Evolutionary conservation across 1,140 invertebrate genomes (phyloP), one percentile per base, ranked within the genome.

Genomic region (Meloidogyne floridensis): DNA sequence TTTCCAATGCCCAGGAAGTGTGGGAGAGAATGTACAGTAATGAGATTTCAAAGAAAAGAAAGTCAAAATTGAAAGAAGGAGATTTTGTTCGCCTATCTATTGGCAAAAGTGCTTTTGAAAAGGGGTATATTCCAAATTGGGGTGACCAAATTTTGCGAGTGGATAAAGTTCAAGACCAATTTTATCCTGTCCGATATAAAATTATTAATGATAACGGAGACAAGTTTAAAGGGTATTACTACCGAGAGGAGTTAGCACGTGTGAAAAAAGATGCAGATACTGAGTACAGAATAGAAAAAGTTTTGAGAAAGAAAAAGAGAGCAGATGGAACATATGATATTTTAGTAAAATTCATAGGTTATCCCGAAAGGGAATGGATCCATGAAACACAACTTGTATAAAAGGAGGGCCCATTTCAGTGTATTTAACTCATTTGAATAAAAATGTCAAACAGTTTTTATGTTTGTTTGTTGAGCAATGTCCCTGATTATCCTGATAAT

Each of bases 101-200:
- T 53, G 54, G 20, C 1, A 74, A 79, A 56, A 13, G 56, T 71
- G 54, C 53, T 54, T 83, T 83, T 74, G 54, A 15, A n/a, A 71
- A 69, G 54, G 82, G 79, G 6, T 81, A 69, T 71, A 6, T 56
- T 15, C 75, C 75, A 13, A 83, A 56, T 8, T 84, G 77, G n/a
- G 18, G 80, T 32, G 86, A 84, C 43, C 47, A 75, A 82, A 78
- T 85, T n/a, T 51, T 51, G 7, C 18, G 18, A 20, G 78, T 84
- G 2, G 42, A 59, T 15, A 8, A 75, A 78, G 13, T 78, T 8
- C 11, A 65, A 47, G 42, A 56, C 15, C 47, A n/a, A n/a, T 20
- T 15, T 13, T 43, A n/a, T 20, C 70, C 51, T 4, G 43, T 76
- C 8, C 51, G 53, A 43, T 56, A 76, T 6, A 47, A 80, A 81